Evolutionary conservation across 2,888 invertebrate species (phyloP), one percentile per base, ranked within the genome.

Genomic region (Andrena bicolor): DNA sequence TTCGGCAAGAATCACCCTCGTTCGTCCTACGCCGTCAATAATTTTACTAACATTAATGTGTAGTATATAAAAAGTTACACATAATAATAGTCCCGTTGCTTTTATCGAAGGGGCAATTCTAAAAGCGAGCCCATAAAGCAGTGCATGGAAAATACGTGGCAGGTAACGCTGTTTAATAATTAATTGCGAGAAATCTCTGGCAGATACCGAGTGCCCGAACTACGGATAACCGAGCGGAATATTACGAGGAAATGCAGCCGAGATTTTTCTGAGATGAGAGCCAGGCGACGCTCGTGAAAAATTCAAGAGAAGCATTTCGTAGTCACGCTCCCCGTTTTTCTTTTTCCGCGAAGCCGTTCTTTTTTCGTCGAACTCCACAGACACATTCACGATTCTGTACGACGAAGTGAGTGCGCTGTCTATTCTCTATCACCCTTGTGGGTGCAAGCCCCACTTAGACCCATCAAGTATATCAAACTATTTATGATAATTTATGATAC

Each of bases 241-340:
- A 74, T 81, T 70, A 70, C 65, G 65, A 5, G 32, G 58, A 76
- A 72, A 81, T 56, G 71, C 53, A 48, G 73, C 53, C 48, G 26
- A 81, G 82, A 81, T 81, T 81, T 82, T 77, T 70, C 65, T 35
- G 63, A 65, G 68, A 76, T 63, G 63, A 63, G 35, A 63, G 68
- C 30, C 16, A 32, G 51, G 61, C 60, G 74, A 78, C 30, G 71
- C 64, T 82, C 74, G 68, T 83, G 83, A 83, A 83, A 83, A 74
- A 83, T 83, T 83, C 82, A 83, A 35, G 71, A 72, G 78, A 66
- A 56, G 70, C 83, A 69, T 82, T 76, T 72, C 82, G 58, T 76
- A 82, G 69, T 70, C 76, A 69, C 26, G 68, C 63, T 58, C 51
- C 28, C 32, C 41, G 23, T 60, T 73, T 60, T 77, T 60, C 69